Percentiles rank a stretch among this genome's conserved stretches.
Evolutionary conservation across 2,113 vertebrate species (phyloP).

Genomic region (Hoplias malabaricus): DNA sequence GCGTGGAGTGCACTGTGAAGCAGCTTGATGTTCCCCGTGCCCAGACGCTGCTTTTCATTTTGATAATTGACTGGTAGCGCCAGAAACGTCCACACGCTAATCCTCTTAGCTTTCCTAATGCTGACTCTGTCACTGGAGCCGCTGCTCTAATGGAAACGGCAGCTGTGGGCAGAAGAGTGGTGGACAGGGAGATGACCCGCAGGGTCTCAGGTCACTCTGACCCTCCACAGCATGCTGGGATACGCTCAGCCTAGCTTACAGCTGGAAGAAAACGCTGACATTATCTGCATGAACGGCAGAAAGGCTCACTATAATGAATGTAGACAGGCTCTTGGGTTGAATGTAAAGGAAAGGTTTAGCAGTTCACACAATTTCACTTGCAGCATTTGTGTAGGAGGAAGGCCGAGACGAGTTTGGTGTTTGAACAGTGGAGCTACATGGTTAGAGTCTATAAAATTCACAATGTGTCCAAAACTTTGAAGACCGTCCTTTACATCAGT

Average conservation of each 20-base stretch:
- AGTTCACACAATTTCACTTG: too few species aligned
- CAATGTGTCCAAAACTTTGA: too few species aligned
- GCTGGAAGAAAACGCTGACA: background rate
- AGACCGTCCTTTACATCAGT: too few species aligned
- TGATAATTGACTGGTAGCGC: constrained; percentile 73
- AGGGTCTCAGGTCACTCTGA: background rate
- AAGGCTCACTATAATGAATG: too few species aligned
- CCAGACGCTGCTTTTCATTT: constrained; percentile 73
- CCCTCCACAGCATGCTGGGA: background rate
- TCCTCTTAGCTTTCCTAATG: constrained; percentile 79
- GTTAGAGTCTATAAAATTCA: too few species aligned
- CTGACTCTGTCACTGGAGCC: constrained; percentile 75
- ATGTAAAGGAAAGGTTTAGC: too few species aligned
- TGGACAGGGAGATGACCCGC: background rate
- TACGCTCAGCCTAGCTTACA: background rate
- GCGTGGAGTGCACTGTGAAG: constrained; percentile 31
- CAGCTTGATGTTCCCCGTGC: constrained; percentile 36
- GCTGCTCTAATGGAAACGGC: constrained; percentile 75
- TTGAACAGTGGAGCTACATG: too few species aligned
- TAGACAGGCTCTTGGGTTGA: too few species aligned
- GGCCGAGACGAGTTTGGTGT: too few species aligned
- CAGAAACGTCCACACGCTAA: constrained; percentile 77
- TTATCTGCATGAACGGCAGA: background rate
- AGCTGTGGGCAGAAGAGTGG: constrained; percentile 62
- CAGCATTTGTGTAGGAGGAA: too few species aligned